Evolutionary conservation across 2,797 vertebrate species (phyloP).

Genomic region (Argya squamiceps): DNA sequence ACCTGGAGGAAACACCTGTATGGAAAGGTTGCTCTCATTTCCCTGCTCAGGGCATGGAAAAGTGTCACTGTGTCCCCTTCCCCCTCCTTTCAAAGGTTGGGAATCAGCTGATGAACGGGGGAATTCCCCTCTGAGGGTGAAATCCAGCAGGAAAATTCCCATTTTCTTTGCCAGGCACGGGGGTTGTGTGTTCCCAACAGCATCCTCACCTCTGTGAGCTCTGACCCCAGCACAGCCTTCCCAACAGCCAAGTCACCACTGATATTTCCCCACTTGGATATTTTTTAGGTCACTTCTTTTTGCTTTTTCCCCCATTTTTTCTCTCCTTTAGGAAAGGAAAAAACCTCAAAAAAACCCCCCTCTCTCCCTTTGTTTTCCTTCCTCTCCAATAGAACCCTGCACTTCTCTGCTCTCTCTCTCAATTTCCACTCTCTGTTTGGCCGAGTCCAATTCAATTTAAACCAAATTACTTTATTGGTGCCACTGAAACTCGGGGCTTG

Average conservation of each 20-base stretch:
- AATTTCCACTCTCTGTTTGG: background rate
- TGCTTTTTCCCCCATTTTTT: background rate
- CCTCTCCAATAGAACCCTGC: background rate
- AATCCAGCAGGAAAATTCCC: background rate
- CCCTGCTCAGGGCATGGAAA: background rate
- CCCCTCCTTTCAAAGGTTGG: background rate
- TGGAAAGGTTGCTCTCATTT: background rate
- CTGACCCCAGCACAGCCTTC: background rate
- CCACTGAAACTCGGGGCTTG: background rate
- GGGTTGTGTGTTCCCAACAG: background rate
- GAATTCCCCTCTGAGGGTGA: background rate
- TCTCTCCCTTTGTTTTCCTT: background rate
- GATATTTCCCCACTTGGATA: rapidly evolving
- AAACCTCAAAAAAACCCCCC: no score
- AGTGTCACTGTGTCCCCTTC: rapidly evolving
- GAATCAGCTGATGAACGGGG: background rate
- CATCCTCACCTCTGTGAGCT: rapidly evolving
- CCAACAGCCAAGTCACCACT: background rate
- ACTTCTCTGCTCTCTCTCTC: background rate
- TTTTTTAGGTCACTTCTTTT: background rate
- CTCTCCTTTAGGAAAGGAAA: background rate
- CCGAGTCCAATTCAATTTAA: conserved; percentile 54
- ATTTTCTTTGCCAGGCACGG: background rate
- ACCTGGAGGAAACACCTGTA: background rate
- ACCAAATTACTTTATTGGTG: conserved; percentile 64